Conservation (phyloP, 1,140 invertebrate species). For the Rhagoletis zephyria region DNA sequence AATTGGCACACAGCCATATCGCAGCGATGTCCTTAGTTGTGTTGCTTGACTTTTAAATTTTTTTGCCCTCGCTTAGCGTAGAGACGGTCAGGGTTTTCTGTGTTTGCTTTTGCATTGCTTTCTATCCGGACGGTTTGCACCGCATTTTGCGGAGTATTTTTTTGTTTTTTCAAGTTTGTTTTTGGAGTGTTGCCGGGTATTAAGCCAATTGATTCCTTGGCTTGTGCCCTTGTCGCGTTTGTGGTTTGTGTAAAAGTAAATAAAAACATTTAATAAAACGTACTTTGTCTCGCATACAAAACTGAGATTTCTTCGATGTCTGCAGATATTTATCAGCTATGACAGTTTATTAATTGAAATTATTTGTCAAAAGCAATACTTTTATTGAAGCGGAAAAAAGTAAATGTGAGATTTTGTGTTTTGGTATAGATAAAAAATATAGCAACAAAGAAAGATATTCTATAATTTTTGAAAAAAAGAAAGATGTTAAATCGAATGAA, state of each 20-base stretch:
- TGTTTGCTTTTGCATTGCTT: not conserved
- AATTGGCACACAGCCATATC: constrained; percentile 56
- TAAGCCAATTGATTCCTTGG: constrained; percentile 34
- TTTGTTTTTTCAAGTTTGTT: constrained; percentile 19
- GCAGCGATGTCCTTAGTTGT: not conserved
- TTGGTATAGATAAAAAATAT: no score
- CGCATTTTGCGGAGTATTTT: not conserved
- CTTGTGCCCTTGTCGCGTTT: constrained; percentile 12
- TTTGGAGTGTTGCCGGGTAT: not conserved
- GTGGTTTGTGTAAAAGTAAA: constrained; percentile 19
- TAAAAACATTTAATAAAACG: not conserved
- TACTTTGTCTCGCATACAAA: constrained; percentile 39
- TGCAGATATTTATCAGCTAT: constrained; percentile 47
- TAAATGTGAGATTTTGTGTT: no score
- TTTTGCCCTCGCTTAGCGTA: not conserved
- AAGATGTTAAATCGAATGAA: no score
- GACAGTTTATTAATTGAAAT: constrained; percentile 50
- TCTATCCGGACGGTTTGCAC: not conserved
- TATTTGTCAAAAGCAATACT: constrained; percentile 6
- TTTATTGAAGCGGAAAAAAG: not conserved
- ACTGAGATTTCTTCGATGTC: not conserved
- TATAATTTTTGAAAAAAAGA: no score
- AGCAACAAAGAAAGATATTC: no score
- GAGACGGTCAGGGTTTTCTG: not conserved
- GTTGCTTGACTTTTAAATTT: not conserved